Evolutionary conservation across 2,888 invertebrate genomes (phyloP), one percentile per base, ranked within the genome.

Genomic region (Dynastes maya): DNA sequence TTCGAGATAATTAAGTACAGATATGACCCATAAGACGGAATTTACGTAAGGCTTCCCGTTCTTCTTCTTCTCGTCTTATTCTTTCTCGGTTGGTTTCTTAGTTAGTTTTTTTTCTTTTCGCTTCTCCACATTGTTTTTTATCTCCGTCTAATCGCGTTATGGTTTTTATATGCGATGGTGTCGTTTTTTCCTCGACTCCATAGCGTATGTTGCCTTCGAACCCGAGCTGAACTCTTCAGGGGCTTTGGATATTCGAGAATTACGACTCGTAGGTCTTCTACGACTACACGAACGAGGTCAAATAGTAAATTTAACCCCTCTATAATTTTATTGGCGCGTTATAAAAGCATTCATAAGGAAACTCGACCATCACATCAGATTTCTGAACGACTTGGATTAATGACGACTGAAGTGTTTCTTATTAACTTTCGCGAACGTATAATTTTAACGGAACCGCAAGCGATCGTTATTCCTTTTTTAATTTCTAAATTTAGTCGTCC

Each of bases 1-100:
- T 82, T 82, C 82, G 79, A 82, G 80, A 81, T 83, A 85, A 84
- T 85, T 83, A 84, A 82, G 82, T 83, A 82, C 83, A 82, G 83
- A 83, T 83, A 82, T 84, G 80, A 82, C 68, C 84, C 83, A 80
- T 83, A 83, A 79, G 80, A 61, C 37, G 76, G 72, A 68, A 13
- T 71, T 76, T 70, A 76, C 53, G 76, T 76, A 76, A 67, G 53
- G 76, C 29, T 76, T 74, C 72, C 40, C 8, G 32, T n/a, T 51
- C 51, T 55, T 55, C 32, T 40, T 32, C 53, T 53, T 53, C 45
- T 65, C 8, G 16, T 58, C 55, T 45, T 45, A 45, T 45, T 16
- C 55, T 58, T 58, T 58, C 22, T 58, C 22, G 55, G 55, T 58
- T 22, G 22, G 55, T 22, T 58, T 58, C 11, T 45, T 45, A 45